Evolutionary conservation across 2,888 invertebrate genomes (phyloP).

Genomic region (Mamestra brassicae): DNA sequence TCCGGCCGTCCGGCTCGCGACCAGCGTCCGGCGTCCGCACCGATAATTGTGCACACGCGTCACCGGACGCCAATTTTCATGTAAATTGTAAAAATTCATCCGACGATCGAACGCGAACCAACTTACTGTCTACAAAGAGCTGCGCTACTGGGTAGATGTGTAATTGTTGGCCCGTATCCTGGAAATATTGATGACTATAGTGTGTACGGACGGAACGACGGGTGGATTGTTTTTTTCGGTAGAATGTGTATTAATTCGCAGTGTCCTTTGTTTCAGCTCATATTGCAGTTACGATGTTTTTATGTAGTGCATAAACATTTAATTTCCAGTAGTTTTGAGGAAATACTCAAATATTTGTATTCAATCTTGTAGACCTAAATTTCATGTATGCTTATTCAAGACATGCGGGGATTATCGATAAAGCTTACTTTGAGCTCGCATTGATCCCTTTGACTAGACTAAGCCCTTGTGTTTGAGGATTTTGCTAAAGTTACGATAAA

Average conservation of each 20-base stretch:
- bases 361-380: slow-evolving; percentile 1
- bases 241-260: neutral
- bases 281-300: neutral
- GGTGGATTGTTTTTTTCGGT: slow-evolving; percentile 6
- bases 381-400: slow-evolving; percentile 4
- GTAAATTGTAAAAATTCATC: slow-evolving; percentile 75
- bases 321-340: neutral
- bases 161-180: slow-evolving; percentile 20
- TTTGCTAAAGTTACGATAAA: slow-evolving; percentile 15
- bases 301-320: neutral
- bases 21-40: slow-evolving; percentile 55
- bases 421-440: slow-evolving; percentile 14
- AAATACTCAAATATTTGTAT: slow-evolving; percentile 15
- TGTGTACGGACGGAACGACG: neutral
- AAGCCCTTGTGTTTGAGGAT: slow-evolving; percentile 36
- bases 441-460: slow-evolving; percentile 42
- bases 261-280: slow-evolving; percentile 3
- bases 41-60: slow-evolving; percentile 81
- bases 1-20: slow-evolving; percentile 21
- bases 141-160: neutral
- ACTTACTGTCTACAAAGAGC: slow-evolving; percentile 36
- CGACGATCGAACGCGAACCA: slow-evolving; percentile 41
- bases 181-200: slow-evolving; percentile 18
- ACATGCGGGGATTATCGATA: slow-evolving; percentile 37
- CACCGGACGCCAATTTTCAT: slow-evolving; percentile 75